Evolutionary conservation across 2,113 vertebrate species (phyloP).

Genomic region (Apeltes quadracus): DNA sequence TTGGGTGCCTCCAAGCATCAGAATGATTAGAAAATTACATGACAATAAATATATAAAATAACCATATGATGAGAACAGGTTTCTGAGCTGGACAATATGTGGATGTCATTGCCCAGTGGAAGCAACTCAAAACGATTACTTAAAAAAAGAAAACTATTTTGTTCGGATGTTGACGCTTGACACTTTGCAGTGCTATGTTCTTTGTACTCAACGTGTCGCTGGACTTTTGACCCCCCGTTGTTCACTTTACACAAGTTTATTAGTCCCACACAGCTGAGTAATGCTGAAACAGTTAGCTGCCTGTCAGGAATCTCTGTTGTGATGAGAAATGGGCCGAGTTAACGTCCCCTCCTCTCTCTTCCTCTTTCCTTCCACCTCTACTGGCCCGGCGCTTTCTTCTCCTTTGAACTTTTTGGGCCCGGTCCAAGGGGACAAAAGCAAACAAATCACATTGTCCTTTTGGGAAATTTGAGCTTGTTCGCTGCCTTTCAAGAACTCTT

Average conservation of each 20-base stretch:
- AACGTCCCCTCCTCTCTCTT: background rate
- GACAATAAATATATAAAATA: no score
- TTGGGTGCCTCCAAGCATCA: no score
- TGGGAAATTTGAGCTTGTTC: slow-evolving; percentile 78
- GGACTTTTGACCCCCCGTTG: background rate
- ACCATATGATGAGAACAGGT: no score
- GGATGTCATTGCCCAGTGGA: no score
- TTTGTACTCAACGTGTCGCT: background rate
- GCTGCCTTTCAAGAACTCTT: slow-evolving; percentile 79
- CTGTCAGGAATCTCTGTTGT: background rate
- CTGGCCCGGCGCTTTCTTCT: slow-evolving; percentile 37
- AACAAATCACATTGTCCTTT: slow-evolving; percentile 81
- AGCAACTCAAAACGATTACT: no score
- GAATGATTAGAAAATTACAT: no score
- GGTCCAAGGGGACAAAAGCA: slow-evolving; percentile 81
- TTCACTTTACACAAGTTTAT: background rate
- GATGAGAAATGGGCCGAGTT: background rate
- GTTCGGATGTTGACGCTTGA: background rate
- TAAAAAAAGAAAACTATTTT: background rate
- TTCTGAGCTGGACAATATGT: no score
- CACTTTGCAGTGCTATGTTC: background rate
- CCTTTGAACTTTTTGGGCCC: slow-evolving; percentile 75
- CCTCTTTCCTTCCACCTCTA: slow-evolving; percentile 22
- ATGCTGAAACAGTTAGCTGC: background rate
- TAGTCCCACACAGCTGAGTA: background rate